Base-by-base conservation (phyloP, 2,888 invertebrate genomes). In the Platycheirus albimanus region DNA sequence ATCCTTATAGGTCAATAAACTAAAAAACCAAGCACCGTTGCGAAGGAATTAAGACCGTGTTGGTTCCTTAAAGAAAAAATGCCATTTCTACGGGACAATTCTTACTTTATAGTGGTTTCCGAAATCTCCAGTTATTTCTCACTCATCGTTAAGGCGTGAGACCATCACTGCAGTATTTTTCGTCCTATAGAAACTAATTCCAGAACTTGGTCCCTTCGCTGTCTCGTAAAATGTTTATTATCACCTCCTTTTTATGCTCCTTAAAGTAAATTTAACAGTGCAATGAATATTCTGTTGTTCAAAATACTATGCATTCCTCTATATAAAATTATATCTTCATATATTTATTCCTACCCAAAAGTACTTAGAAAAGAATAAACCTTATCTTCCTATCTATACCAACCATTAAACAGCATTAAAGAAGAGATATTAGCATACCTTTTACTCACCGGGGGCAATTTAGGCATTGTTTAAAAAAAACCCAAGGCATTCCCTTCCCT, bases 371-470 rank as follows among this genome's bases (percentile, higher is more conserved):
- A 33, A 33, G 30, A 33, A 54, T 54, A 54, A 54, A 54, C 36
- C 17, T 54, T 54, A 54, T 54, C 54, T 36, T 54, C 13, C 36
- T 54, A 54, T 36, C 54, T 36, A 54, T 36, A 38, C 54, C n/a
- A n/a, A n/a, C 54, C 36, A 54, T 54, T 54, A 54, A 36, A 17
- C 54, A 13, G 36, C 1, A 54, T 13, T 36, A 54, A 54, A 54
- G 36, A 54, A 33, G 19, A 17, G 17, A 54, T 33, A 54, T 54
- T 47, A 19, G n/a, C 17, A 54, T 15, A 33, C 30, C 28, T 30
- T 15, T 30, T 33, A 6, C 30, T 52, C 17, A 11, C 15, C 30
- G 15, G 8, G n/a, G 19, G 33, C 17, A 54, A 54, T 56, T 56
- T 38, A 15, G 28, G 41, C 58, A 41, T 58, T 58, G 41, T 41